These are phyloP conservation scores for Nixonia krombeini DNA, from an alignment of 1,140 invertebrate species.

Conservation along the genomic window DNA sequence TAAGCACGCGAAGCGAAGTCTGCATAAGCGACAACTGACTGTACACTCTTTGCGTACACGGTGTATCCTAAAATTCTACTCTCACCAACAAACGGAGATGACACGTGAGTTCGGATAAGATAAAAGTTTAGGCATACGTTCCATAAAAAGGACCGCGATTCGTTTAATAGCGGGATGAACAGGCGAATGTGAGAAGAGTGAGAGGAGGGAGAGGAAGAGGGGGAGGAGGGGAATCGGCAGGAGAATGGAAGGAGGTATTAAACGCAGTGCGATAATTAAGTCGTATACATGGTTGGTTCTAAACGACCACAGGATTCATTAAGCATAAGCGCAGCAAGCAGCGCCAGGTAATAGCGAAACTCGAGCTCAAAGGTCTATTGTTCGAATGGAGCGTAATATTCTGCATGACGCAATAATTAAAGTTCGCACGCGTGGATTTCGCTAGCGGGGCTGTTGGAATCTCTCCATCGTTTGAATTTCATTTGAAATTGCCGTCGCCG, in stretches of 20 bases:
- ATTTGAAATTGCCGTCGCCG: not conserved
- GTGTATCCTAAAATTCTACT: too few relatives aligned
- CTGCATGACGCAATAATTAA: not conserved
- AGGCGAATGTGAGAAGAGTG: too few relatives aligned
- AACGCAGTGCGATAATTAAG: not conserved
- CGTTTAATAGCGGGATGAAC: not conserved
- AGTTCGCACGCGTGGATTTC: constrained; percentile 1
- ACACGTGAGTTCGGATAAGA: too few relatives aligned
- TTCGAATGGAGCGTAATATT: not conserved
- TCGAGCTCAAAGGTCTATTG: not conserved
- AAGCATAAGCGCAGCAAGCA: not conserved
- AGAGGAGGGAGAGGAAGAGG: not conserved
- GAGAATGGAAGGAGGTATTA: not conserved
- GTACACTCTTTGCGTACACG: too few relatives aligned
- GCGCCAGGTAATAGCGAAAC: not conserved
- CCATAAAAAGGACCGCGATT: not conserved
- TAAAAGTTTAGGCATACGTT: too few relatives aligned
- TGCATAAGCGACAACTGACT: too few relatives aligned
- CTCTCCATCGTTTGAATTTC: not conserved
- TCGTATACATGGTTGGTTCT: not conserved
- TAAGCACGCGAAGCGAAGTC: too few relatives aligned
- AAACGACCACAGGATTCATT: not conserved
- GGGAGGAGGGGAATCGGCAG: not conserved
- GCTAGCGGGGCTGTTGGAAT: not conserved
- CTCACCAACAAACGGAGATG: too few relatives aligned